Evolutionary conservation across 2,888 invertebrate species (phyloP), one percentile per base, ranked within the genome.

Genomic region (Ichneumoninae sp.): DNA sequence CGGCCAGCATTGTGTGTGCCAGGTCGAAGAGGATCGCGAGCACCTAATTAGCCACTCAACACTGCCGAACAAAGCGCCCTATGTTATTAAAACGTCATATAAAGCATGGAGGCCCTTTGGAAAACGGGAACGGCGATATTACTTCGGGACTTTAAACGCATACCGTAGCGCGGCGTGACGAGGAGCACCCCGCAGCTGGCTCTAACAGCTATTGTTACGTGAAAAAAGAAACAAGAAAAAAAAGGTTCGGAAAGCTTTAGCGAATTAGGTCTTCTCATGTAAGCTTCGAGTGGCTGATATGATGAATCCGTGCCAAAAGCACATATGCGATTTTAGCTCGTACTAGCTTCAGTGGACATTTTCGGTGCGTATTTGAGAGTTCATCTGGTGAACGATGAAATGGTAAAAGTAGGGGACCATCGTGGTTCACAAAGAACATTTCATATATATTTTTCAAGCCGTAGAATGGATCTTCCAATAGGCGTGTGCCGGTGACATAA

Each of bases 21-120:
- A 80, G 50, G 57, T 75, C 72, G 77, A 78, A 83, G 87, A 89
- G 87, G 89, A 89, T 86, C 87, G 87, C 90, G 84, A 89, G 90
- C 87, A 90, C 87, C 90, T 90, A 91, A 91, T 91, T 91, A 91
- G 90, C 90, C 91, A 91, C 91, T 91, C 89, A 90, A 91, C 90
- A 90, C 90, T 86, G 87, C 83, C 78, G 86, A 87, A 90, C 90
- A 91, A 90, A 91, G 88, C 85, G 86, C 81, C 86, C 85, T 82
- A 86, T 89, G 91, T 91, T 90, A 90, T 90, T 91, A 90, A 90
- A 91, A 90, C 89, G 89, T 89, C 90, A 87, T 88, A 86, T 88
- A 88, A 89, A 90, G 89, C 80, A 80, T 71, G 54, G 52, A 75
- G 68, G 26, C 52, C 81, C 57, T 78, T 81, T 57, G 57, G 26